These are phyloP conservation scores for Cactoblastis cactorum DNA, from an alignment of 2,888 invertebrate species.

Conservation along the genomic window DNA sequence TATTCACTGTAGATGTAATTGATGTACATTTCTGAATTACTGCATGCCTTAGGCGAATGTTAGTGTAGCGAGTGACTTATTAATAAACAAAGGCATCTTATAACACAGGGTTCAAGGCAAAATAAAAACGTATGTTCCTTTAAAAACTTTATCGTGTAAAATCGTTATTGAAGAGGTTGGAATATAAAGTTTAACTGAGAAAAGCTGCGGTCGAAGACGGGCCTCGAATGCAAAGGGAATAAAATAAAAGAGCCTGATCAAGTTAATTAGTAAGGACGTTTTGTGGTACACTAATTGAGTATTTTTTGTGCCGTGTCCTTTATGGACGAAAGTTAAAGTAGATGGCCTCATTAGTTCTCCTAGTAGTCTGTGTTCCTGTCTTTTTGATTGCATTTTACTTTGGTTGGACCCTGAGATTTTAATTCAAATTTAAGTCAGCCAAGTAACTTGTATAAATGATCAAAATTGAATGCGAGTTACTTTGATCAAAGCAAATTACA, in stretches of 20 bases:
- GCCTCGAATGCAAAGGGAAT: slow-evolving; percentile 44
- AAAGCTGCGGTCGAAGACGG: slow-evolving; percentile 7
- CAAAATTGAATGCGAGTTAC: too few species aligned
- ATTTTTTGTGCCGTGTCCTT: slow-evolving; percentile 56
- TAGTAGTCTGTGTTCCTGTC: slow-evolving; percentile 36
- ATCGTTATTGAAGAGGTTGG: background rate
- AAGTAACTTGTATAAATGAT: too few species aligned
- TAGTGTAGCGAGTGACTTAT: too few species aligned
- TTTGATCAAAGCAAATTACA: too few species aligned
- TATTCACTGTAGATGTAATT: too few species aligned
- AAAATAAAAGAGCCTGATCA: slow-evolving; percentile 61
- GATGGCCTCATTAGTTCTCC: slow-evolving; percentile 54
- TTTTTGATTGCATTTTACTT: slow-evolving; percentile 17
- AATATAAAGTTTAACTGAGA: slow-evolving; percentile 1
- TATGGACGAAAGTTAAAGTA: slow-evolving; percentile 57
- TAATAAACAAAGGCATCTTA: too few species aligned
- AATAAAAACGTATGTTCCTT: too few species aligned
- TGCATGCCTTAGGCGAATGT: too few species aligned
- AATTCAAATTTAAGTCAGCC: background rate
- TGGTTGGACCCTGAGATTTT: slow-evolving; percentile 6
- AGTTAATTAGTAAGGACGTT: slow-evolving; percentile 69
- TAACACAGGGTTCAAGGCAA: too few species aligned
- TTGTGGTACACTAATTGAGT: slow-evolving; percentile 66
- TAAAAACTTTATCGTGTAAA: background rate
- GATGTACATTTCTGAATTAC: too few species aligned